Percentiles rank a stretch among this genome's conserved stretches.
Evolutionary conservation across 30 jellyfish, hydroid and myxozoan genomes (phyloP).

Genomic region (Morbakka virulenta): DNA sequence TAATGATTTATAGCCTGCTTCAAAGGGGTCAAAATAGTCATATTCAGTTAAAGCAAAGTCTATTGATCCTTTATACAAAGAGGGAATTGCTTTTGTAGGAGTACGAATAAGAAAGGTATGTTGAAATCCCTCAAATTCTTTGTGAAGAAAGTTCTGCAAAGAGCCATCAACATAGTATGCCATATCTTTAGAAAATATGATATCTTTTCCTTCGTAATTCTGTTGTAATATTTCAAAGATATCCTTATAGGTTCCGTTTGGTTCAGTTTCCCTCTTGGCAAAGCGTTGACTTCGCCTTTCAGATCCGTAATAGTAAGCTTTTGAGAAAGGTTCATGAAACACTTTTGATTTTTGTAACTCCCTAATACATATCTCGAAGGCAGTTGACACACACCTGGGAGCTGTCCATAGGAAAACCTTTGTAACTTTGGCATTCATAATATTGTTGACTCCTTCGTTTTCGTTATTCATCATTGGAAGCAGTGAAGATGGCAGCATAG

Average conservation of each 20-base stretch:
- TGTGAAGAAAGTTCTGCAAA: slow-evolving; percentile 42
- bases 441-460: no score
- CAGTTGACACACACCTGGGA: slow-evolving; percentile 94
- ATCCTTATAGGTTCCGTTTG: slow-evolving; percentile 24
- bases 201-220: slow-evolving; percentile 70
- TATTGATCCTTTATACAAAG: slow-evolving; percentile 81
- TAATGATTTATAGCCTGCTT: slow-evolving; percentile 68
- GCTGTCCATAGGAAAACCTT: slow-evolving; percentile 94
- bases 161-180: slow-evolving; percentile 65
- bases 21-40: slow-evolving; percentile 76
- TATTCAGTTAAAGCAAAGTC: slow-evolving; percentile 77
- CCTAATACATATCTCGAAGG: slow-evolving; percentile 88
- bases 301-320: slow-evolving; percentile 87
- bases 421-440: no score
- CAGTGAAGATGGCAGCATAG: no score
- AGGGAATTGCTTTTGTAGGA: slow-evolving; percentile 79
- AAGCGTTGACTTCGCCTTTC: slow-evolving; percentile 85
- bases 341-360: slow-evolving; percentile 73
- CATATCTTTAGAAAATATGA: slow-evolving; percentile 81
- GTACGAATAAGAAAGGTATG: slow-evolving; percentile 83
- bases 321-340: slow-evolving; percentile 85
- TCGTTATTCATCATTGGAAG: no score
- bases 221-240: slow-evolving; percentile 29
- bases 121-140: slow-evolving; percentile 47
- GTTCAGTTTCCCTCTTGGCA: slow-evolving; percentile 33